Conservation (phyloP, 2,797 vertebrate genomes). For the Synaphobranchus kaupii region DNA sequence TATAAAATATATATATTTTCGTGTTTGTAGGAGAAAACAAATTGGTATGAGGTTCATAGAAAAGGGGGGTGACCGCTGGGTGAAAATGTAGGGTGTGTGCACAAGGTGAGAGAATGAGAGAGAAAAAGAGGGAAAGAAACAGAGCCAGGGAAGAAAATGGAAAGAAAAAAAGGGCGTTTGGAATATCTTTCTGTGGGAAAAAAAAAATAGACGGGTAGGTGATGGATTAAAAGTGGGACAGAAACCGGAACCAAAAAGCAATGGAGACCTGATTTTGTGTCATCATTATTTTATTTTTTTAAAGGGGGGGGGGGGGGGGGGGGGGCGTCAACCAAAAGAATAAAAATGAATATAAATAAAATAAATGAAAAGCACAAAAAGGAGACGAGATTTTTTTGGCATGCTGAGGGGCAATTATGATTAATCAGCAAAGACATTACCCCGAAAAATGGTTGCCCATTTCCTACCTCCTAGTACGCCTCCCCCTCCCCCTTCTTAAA, state of each 20-base stretch:
- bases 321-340: neutral
- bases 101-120: constrained; percentile 43
- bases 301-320: too few relatives aligned
- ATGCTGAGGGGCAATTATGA: constrained; percentile 47
- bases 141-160: constrained; percentile 32
- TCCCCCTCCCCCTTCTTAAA: constrained; percentile 1
- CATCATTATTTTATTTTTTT: too few relatives aligned
- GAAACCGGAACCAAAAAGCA: neutral
- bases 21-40: neutral
- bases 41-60: neutral
- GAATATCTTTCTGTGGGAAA: constrained; percentile 43
- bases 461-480: neutral
- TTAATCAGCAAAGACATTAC: constrained; percentile 33
- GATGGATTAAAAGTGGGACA: constrained; percentile 47
- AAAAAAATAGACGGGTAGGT: constrained; percentile 30
- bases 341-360: neutral
- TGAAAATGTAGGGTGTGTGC: constrained; percentile 58
- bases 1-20: neutral
- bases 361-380: constrained; percentile 44
- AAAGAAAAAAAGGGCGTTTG: constrained; percentile 61
- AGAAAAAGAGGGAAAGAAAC: constrained; percentile 56
- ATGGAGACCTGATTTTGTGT: neutral
- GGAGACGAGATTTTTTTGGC: constrained; percentile 42
- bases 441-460: neutral
- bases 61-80: neutral